Evolutionary conservation across 2,113 vertebrate genomes (phyloP).

Genomic region (Podarcis cretensis): DNA sequence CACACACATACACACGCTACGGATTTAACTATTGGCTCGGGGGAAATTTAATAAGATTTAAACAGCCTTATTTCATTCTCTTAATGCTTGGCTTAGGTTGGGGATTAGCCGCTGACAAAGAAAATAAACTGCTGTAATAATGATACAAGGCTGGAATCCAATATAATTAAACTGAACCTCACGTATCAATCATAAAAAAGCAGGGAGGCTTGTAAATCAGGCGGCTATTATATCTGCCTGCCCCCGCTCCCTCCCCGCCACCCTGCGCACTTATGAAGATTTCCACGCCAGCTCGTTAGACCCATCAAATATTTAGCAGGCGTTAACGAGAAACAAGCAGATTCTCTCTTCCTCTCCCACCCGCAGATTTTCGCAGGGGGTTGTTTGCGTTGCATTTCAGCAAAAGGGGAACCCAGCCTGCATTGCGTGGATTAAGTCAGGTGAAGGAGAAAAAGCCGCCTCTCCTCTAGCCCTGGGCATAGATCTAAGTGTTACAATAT

Average conservation of each 20-base stretch:
- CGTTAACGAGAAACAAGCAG: background rate
- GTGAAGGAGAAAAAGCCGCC: background rate
- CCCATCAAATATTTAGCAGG: slow-evolving; percentile 4
- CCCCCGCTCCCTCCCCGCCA: background rate
- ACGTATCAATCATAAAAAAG: slow-evolving; percentile 12
- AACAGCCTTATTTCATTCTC: slow-evolving; percentile 17
- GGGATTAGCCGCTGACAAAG: slow-evolving; percentile 22
- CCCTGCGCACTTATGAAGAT: background rate
- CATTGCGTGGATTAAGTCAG: background rate
- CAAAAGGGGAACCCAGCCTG: background rate
- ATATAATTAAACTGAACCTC: slow-evolving; percentile 17
- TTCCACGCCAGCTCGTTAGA: background rate
- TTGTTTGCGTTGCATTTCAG: background rate
- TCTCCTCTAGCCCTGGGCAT: background rate
- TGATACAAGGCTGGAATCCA: slow-evolving; percentile 13
- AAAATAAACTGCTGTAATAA: slow-evolving; percentile 19
- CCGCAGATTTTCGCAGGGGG: background rate
- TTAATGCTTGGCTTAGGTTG: slow-evolving; percentile 23
- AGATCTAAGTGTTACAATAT: too few relatives aligned
- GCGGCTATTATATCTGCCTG: background rate
- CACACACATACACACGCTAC: background rate
- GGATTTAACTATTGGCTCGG: background rate
- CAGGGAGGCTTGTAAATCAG: background rate
- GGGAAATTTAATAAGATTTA: slow-evolving; percentile 19
- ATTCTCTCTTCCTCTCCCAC: background rate